Conservation (phyloP, 2,888 invertebrate species). For the Aphidoletes aphidimyza region DNA sequence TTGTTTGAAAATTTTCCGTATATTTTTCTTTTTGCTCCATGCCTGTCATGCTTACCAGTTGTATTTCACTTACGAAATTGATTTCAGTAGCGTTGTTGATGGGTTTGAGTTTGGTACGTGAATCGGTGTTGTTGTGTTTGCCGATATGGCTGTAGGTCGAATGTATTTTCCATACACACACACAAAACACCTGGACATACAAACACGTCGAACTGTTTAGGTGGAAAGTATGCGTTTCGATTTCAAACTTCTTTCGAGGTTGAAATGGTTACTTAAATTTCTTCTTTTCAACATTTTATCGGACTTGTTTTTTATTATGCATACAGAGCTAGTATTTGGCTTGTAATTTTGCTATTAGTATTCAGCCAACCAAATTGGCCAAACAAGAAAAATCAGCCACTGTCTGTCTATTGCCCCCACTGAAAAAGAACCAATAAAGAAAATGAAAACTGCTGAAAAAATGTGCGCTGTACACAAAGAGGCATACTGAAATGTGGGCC, state of each 20-base stretch:
- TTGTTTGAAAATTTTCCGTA: background rate
- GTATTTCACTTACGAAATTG: constrained; percentile 19
- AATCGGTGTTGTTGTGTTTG: no score
- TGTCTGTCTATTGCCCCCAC: background rate
- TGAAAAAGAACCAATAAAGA: background rate
- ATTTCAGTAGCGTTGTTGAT: background rate
- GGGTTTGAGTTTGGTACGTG: background rate
- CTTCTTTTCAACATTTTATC: no score
- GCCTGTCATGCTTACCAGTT: background rate
- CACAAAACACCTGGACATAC: constrained; percentile 18
- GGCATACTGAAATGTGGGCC: background rate
- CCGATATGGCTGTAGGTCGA: no score
- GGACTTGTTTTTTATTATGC: no score
- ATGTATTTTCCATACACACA: background rate
- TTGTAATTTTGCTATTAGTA: constrained; percentile 49
- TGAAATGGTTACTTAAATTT: background rate
- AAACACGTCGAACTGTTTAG: background rate
- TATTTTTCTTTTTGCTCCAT: background rate
- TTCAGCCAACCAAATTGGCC: constrained; percentile 18
- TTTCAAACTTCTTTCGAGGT: background rate
- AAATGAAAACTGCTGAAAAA: background rate
- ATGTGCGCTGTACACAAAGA: background rate
- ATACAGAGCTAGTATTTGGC: background rate
- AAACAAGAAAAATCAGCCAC: constrained; percentile 15
- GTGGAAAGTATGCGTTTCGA: background rate